phyloP scores from a whole-genome alignment of 1,140 invertebrate species.

The Chlorops oryzae region DNA sequence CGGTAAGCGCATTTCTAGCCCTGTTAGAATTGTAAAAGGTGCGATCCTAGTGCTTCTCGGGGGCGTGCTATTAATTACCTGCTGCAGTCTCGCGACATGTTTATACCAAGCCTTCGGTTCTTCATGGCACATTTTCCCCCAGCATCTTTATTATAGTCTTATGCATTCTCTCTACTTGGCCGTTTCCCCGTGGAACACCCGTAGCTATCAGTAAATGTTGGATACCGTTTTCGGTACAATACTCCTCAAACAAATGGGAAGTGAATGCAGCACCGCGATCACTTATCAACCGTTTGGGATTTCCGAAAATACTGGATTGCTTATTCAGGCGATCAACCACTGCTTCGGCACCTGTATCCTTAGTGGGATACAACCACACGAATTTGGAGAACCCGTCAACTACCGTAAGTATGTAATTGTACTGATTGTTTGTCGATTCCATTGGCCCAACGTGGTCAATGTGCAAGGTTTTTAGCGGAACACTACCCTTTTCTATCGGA shows the following conservation, averaged over 20 bases:
- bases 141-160: conserved; percentile 20
- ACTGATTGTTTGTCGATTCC: conserved; percentile 26
- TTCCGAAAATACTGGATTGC: conserved; percentile 15
- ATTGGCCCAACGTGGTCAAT: conserved; percentile 24
- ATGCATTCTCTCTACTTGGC: conserved; percentile 26
- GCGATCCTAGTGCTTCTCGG: conserved; percentile 3
- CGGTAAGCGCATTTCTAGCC: conserved; percentile 4
- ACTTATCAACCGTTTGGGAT: conserved; percentile 8
- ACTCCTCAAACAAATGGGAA: conserved; percentile 10
- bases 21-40: conserved; percentile 8
- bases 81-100: conserved; percentile 4
- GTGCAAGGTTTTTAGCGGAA: conserved; percentile 23
- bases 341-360: conserved; percentile 28
- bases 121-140: conserved; percentile 16
- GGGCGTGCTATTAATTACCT: conserved; percentile 9
- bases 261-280: conserved; percentile 18
- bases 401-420: conserved; percentile 32
- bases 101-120: conserved; percentile 9
- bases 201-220: conserved; percentile 22
- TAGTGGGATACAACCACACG: conserved; percentile 38
- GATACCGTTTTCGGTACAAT: conserved; percentile 22
- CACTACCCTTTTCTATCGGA: conserved; percentile 29
- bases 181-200: conserved; percentile 18
- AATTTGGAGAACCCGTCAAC: conserved; percentile 29
- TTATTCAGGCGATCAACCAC: conserved; percentile 23